Percentiles rank a stretch among this genome's conserved stretches.
Evolutionary conservation across 2,113 vertebrate genomes (phyloP).

Genomic region (Mirza zaza): DNA sequence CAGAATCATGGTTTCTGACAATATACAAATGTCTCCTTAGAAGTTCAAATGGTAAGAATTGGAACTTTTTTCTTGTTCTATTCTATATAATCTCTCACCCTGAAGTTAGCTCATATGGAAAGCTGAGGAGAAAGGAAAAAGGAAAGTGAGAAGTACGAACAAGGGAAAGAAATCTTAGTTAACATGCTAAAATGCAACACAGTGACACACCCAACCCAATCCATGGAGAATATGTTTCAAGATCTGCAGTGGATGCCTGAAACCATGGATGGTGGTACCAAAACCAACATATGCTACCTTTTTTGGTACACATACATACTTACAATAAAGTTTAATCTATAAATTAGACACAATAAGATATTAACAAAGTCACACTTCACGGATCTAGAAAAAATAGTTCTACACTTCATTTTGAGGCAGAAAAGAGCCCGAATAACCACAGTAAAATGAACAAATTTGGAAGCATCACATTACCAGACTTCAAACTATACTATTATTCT

Average conservation of each 20-base stretch:
- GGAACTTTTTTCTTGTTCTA: background rate
- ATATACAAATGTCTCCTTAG: background rate
- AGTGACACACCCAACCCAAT: no score
- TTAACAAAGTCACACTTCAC: background rate
- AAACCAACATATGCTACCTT: background rate
- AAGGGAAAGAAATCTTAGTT: background rate
- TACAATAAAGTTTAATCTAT: background rate
- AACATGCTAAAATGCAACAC: background rate
- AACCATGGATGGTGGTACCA: background rate
- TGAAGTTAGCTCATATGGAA: background rate
- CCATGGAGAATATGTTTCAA: background rate
- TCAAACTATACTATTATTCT: no score
- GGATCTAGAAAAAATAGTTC: no score
- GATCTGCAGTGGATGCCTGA: background rate
- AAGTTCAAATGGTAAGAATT: conserved; percentile 12
- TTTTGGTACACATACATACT: background rate
- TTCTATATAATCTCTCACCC: background rate
- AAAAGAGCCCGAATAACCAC: no score
- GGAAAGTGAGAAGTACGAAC: background rate
- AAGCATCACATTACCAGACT: no score
- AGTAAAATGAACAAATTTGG: no score
- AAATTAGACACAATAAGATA: background rate
- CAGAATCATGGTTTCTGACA: conserved; percentile 18
- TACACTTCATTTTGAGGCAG: no score
- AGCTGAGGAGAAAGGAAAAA: background rate